Conservation (phyloP, 2,113 vertebrate genomes). For the Phalacrocorax aristotelis region DNA sequence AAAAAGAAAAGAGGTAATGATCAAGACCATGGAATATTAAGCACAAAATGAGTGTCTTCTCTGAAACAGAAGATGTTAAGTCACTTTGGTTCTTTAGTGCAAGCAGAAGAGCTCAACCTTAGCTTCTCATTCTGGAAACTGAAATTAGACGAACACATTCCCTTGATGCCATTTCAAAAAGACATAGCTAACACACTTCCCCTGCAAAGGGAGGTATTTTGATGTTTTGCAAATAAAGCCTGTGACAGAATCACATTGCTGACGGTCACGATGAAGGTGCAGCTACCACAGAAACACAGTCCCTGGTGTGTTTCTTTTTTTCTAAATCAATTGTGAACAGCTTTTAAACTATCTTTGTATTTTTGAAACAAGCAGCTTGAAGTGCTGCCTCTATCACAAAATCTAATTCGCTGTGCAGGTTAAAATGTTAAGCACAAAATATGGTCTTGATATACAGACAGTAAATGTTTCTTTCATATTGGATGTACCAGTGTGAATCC, state of each 20-base stretch:
- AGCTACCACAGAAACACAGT: not conserved
- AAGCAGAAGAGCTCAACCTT: not conserved
- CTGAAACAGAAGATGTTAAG: not conserved
- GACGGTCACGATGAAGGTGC: not conserved
- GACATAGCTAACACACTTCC: not conserved
- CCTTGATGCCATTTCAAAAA: slow-evolving; percentile 1
- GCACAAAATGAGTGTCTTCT: not conserved
- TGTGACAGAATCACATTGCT: not conserved
- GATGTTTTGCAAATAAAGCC: not conserved
- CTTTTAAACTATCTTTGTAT: slow-evolving; percentile 28
- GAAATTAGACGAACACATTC: not conserved
- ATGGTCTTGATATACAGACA: slow-evolving; percentile 31
- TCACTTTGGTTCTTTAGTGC: not conserved
- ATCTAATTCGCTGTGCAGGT: slow-evolving; percentile 8
- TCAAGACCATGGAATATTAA: not conserved
- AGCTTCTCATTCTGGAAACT: not conserved
- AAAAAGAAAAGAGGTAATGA: not conserved
- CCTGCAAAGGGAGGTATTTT: not conserved
- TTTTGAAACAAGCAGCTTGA: not conserved
- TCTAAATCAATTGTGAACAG: slow-evolving; percentile 20
- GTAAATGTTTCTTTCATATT: not conserved
- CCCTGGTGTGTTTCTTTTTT: not conserved
- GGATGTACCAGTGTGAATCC: not conserved
- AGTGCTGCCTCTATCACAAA: slow-evolving; percentile 36
- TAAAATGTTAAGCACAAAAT: slow-evolving; percentile 5